Evolutionary conservation across 2,797 vertebrate species (phyloP), one percentile per base, ranked within the genome.

Genomic region (Dallia pectoralis): DNA sequence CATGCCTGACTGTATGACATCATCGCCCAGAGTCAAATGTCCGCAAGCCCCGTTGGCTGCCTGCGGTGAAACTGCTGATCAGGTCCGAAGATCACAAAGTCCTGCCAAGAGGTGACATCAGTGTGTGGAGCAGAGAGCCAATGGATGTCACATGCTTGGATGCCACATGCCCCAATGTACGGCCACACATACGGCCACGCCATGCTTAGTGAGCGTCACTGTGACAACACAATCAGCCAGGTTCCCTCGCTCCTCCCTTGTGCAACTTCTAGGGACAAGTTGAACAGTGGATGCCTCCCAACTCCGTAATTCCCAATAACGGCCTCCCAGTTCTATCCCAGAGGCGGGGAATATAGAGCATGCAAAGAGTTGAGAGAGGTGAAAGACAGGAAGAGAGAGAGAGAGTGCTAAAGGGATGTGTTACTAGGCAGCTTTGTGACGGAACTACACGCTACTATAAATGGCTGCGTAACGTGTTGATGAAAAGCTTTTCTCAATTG

Each of bases 61-160:
- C 80, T 1, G 8, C 0, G 2, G 51, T 61, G 63, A 79, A 93
- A 88, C 76, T 90, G 91, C 90, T 93, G 92, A 93, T 91, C 80
- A 77, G 81, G 86, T 88, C 84, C 82, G 90, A 88, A 91, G 88
- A 91, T 90, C 88, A 87, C 87, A 88, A 81, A 87, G 84, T 87
- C 30, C 79, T 87, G 88, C 88, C 89, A 90, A 89, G 77, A 83
- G 87, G 84, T 92, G 91, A 93, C 92, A 90, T 92, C 89, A 89
- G 85, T 66, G 22, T 74, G 79, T 86, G 81, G 83, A 87, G 85
- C 79, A 83, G 82, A 83, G 82, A 87, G 87, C 83, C 89, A 89
- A 82, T 82, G 80, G 76, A 80, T 16, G 75, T 88, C 87, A 88
- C 78, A 87, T 79, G 84, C 82, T 76, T 80, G 83, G 49, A 69